Conservation (phyloP, 2,113 vertebrate genomes). For the Lamprotornis superbus region DNA sequence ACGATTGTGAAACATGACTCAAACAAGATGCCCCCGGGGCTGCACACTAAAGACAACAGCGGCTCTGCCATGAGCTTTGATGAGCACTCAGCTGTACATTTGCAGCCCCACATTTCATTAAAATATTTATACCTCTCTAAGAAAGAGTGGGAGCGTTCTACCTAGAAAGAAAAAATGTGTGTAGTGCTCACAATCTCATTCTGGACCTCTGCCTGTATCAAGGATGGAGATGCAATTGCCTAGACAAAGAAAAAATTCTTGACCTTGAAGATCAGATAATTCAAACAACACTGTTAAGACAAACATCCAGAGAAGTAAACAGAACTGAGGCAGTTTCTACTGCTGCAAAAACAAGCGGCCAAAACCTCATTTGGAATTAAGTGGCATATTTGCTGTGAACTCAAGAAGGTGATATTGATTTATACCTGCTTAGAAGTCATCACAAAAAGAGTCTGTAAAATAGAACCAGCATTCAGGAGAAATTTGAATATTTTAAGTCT, state of each 20-base stretch:
- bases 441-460: background rate
- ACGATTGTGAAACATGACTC: background rate
- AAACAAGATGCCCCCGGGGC: background rate
- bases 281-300: background rate
- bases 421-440: background rate
- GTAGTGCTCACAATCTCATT: background rate
- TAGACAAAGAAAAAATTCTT: background rate
- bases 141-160: background rate
- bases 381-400: background rate
- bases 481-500: background rate
- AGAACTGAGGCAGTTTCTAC: background rate
- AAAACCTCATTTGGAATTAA: background rate
- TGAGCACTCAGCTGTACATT: background rate
- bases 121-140: background rate
- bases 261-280: background rate
- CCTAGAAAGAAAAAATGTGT: background rate
- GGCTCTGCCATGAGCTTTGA: background rate
- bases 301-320: background rate
- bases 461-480: background rate
- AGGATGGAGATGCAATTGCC: background rate
- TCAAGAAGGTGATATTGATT: background rate
- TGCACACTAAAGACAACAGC: background rate
- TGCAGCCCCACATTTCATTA: background rate
- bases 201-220: background rate
- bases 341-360: background rate